Evolutionary conservation across 2,113 vertebrate species (phyloP).

Genomic region (Todiramphus saurophagus): DNA sequence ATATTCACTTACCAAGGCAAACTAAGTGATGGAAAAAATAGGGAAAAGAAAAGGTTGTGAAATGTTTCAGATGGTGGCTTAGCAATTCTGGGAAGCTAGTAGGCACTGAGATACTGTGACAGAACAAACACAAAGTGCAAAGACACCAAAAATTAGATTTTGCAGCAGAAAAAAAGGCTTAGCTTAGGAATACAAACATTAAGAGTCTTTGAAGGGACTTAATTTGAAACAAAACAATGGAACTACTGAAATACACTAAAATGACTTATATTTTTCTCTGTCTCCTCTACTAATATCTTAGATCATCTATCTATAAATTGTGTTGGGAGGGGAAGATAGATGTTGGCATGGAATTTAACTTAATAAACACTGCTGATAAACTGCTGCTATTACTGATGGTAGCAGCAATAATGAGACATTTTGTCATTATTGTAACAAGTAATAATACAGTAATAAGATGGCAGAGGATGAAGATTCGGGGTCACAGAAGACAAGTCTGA

Average conservation of each 20-base stretch:
- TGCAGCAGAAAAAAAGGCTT: neutral
- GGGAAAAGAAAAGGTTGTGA: neutral
- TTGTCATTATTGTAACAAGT: conserved; percentile 20
- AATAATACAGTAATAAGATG: conserved; percentile 39
- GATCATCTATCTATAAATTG: neutral
- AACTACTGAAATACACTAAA: neutral
- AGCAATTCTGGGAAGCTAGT: neutral
- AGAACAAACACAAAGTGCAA: neutral
- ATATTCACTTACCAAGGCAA: neutral
- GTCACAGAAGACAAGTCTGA: conserved; percentile 22
- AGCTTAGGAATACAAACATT: neutral
- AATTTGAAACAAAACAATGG: neutral
- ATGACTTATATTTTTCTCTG: neutral
- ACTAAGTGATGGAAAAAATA: neutral
- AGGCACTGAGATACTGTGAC: neutral
- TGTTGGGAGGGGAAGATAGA: neutral
- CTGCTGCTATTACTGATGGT: conserved; percentile 7
- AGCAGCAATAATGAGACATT: conserved; percentile 20
- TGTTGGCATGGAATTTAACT: conserved; percentile 10
- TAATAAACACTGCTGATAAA: conserved; percentile 36
- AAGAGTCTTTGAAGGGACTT: neutral
- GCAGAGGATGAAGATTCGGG: conserved; percentile 3
- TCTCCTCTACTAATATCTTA: neutral
- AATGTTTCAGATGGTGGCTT: neutral
- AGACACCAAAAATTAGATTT: neutral